Conservation (phyloP, 2,113 vertebrate species). For the Forbesichthys agassizii region DNA sequence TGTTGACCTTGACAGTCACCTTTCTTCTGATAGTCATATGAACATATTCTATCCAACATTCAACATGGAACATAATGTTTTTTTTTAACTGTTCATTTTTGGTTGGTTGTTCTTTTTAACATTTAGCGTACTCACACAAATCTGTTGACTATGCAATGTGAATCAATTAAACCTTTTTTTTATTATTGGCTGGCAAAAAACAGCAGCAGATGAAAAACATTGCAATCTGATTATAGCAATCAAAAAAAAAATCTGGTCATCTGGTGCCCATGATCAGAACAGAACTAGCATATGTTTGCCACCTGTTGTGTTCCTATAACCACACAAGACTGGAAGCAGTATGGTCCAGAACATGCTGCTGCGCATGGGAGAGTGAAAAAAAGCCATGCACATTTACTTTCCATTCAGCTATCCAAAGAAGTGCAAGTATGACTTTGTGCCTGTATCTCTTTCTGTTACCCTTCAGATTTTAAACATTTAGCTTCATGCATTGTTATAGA, state of each 20-base stretch:
- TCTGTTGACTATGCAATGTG: neutral
- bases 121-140: no score
- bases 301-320: conserved; percentile 55
- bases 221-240: neutral
- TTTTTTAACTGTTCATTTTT: neutral
- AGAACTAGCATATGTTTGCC: conserved; percentile 10
- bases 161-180: neutral
- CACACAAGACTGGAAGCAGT: conserved; percentile 58
- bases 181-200: neutral
- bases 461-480: no score
- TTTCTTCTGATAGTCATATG: conserved; percentile 34
- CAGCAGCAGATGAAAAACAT: conserved; percentile 3
- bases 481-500: no score
- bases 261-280: neutral
- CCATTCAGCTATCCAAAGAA: conserved; percentile 54
- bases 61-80: conserved; percentile 12
- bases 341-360: conserved; percentile 57
- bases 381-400: conserved; percentile 43
- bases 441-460: neutral
- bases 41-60: conserved; percentile 24
- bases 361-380: conserved; percentile 26
- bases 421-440: neutral
- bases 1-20: conserved; percentile 24
- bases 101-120: neutral
- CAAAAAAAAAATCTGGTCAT: neutral